Conservation (phyloP, 2,888 invertebrate genomes). For the Drosophila anceps region DNA sequence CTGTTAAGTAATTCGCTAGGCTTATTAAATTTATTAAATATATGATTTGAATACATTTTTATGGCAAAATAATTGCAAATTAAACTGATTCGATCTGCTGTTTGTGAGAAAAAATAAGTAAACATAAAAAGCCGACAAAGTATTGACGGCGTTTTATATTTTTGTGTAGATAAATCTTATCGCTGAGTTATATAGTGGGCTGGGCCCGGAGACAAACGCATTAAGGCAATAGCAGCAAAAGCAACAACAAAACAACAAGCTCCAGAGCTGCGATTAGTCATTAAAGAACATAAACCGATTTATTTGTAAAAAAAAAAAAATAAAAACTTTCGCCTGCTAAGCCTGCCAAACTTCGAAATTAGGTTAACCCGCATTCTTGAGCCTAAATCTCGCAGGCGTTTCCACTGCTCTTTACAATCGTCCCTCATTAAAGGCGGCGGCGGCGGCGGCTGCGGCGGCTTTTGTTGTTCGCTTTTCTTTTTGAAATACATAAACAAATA, state of each 20-base stretch:
- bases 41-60: conserved; percentile 42
- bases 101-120: conserved; percentile 22
- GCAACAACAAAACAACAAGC: conserved; percentile 20
- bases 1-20: conserved; percentile 25
- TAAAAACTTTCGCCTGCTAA: conserved; percentile 7
- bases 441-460: conserved; percentile 34
- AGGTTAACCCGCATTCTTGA: conserved; percentile 49
- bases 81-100: conserved; percentile 66
- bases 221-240: conserved; percentile 1
- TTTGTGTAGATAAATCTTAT: conserved; percentile 51
- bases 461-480: conserved; percentile 41
- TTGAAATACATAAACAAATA: background rate
- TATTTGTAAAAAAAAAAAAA: conserved; percentile 5
- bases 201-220: conserved; percentile 30
- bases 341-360: conserved; percentile 26
- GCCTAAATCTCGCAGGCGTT: conserved; percentile 43
- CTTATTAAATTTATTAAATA: conserved; percentile 27
- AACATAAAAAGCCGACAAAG: conserved; percentile 54
- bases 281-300: conserved; percentile 35
- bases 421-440: conserved; percentile 46
- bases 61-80: conserved; percentile 60
- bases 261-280: conserved; percentile 47
- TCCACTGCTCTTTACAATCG: conserved; percentile 30
- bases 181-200: conserved; percentile 30
- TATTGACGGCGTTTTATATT: conserved; percentile 28